Evolutionary conservation across 2,113 vertebrate genomes (phyloP).

Genomic region (Boleophthalmus pectinirostris): DNA sequence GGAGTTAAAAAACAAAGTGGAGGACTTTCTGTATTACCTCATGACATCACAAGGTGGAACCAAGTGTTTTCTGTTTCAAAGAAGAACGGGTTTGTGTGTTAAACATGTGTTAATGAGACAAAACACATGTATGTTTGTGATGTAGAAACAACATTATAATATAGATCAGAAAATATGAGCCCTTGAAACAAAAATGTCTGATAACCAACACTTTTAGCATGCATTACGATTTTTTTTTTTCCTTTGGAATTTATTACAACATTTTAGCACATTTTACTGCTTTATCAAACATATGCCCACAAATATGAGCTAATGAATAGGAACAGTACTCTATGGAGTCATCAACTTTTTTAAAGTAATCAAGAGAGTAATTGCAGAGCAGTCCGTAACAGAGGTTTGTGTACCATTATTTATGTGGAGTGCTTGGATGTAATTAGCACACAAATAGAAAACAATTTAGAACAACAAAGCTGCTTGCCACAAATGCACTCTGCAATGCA

Average conservation of each 20-base stretch:
- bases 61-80: too few species aligned
- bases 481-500: background rate
- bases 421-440: conserved; percentile 3
- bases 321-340: background rate
- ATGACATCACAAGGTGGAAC: too few species aligned
- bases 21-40: too few species aligned
- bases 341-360: background rate
- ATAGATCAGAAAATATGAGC: too few species aligned
- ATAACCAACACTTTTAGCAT: background rate
- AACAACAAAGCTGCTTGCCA: background rate
- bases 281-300: background rate
- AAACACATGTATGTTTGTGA: too few species aligned
- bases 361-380: conserved; percentile 1
- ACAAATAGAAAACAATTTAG: conserved; percentile 6
- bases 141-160: too few species aligned
- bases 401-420: conserved; percentile 7
- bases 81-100: too few species aligned
- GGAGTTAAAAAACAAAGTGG: too few species aligned
- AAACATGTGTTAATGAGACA: too few species aligned
- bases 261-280: background rate
- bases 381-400: background rate
- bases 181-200: background rate
- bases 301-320: background rate
- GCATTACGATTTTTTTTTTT: too few species aligned
- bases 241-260: too few species aligned